A percentile compares a stretch with the other conserved stretches of the same genome.
Evolutionary conservation across 2,113 vertebrate species (phyloP).

Genomic region (Dasyornis broadbenti): DNA sequence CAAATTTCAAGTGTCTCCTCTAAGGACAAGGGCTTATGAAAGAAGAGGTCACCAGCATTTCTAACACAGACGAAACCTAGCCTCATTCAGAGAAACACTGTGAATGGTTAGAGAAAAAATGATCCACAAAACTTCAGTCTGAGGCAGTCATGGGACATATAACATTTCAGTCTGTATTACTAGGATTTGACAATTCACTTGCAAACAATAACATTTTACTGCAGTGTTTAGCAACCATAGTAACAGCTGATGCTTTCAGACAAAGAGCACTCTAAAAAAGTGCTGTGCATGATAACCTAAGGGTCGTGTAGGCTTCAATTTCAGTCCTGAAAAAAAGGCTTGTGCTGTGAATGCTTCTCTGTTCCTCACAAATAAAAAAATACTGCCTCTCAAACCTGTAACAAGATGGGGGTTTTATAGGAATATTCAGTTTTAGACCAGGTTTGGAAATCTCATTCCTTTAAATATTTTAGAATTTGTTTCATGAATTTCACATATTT

Average conservation of each 20-base stretch:
- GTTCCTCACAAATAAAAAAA: not conserved
- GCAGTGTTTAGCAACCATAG: slow-evolving; percentile 37
- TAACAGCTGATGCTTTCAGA: slow-evolving; percentile 39
- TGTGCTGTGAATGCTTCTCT: not conserved
- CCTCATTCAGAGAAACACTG: not conserved
- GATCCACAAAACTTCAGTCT: not conserved
- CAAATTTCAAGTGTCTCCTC: slow-evolving; percentile 12
- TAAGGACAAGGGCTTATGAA: not conserved
- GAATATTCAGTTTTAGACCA: not conserved
- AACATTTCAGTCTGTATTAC: not conserved
- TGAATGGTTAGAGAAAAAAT: not conserved
- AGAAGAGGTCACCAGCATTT: not conserved
- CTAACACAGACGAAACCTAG: not conserved
- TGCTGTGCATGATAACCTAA: not conserved
- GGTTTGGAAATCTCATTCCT: not conserved
- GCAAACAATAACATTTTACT: slow-evolving; percentile 12
- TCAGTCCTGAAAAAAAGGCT: not conserved
- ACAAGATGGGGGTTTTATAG: not conserved
- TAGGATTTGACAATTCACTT: not conserved
- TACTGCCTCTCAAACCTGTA: not conserved
- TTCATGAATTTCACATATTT: not conserved
- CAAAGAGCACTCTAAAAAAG: not conserved
- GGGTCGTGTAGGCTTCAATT: not conserved
- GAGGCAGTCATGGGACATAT: not conserved
- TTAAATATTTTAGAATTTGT: not conserved